Evolutionary conservation across 1,140 invertebrate genomes (phyloP).

Genomic region (Drosophila murphyi): DNA sequence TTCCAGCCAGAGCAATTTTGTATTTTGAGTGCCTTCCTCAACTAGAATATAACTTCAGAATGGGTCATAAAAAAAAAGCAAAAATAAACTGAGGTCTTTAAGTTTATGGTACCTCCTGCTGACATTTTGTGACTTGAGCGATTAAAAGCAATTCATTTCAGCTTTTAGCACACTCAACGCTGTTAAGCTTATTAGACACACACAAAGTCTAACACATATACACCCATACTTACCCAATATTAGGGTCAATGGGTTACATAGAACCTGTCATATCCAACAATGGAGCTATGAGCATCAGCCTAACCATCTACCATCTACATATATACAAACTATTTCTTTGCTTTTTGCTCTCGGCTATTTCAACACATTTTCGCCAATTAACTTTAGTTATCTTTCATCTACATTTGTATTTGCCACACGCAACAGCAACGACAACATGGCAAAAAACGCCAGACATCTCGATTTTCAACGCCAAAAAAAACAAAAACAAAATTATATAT

Average conservation of each 20-base stretch:
- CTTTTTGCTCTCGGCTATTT: slow-evolving; percentile 10
- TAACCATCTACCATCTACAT: neutral
- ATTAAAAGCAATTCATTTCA: slow-evolving; percentile 39
- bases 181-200: slow-evolving; percentile 21
- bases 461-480: neutral
- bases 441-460: neutral
- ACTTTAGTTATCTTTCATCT: slow-evolving; percentile 53
- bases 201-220: slow-evolving; percentile 1
- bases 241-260: slow-evolving; percentile 54
- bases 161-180: slow-evolving; percentile 29
- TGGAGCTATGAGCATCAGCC: slow-evolving; percentile 1
- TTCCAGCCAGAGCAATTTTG: neutral
- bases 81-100: slow-evolving; percentile 14
- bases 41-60: neutral
- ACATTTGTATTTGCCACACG: slow-evolving; percentile 4
- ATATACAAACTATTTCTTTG: slow-evolving; percentile 11
- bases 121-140: slow-evolving; percentile 34
- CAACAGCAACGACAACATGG: no score
- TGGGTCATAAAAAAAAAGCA: slow-evolving; percentile 17
- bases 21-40: neutral
- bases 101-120: slow-evolving; percentile 38
- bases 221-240: slow-evolving; percentile 23
- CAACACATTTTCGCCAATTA: slow-evolving; percentile 48
- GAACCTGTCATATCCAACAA: slow-evolving; percentile 34
- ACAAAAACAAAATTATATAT: neutral